Conservation (phyloP, 2,888 invertebrate genomes). For the Oscheius onirici region DNA sequence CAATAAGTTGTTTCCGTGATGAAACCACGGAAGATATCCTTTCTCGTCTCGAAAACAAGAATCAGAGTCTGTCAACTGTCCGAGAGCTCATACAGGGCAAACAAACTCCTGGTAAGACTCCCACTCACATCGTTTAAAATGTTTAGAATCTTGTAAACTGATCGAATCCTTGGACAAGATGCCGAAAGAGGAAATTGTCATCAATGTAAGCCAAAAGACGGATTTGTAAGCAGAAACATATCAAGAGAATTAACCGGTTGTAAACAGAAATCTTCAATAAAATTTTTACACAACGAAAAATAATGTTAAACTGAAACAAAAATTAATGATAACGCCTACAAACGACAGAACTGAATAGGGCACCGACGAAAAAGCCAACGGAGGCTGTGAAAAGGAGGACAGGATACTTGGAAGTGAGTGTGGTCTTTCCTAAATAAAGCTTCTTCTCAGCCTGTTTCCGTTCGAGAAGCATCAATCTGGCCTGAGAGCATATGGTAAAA, state of each 20-base stretch:
- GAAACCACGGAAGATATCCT: neutral
- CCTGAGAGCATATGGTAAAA: neutral
- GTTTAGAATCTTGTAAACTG: neutral
- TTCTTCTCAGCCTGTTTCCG: neutral
- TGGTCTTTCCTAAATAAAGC: neutral
- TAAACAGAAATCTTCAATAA: neutral
- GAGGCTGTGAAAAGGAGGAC: neutral
- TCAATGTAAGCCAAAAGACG: conserved; percentile 20
- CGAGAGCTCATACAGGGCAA: neutral
- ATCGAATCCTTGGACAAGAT: conserved; percentile 11
- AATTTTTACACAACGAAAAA: neutral
- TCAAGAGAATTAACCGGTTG: neutral
- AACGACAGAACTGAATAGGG: neutral
- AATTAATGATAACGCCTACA: neutral
- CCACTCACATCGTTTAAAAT: neutral
- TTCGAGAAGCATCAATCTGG: conserved; percentile 12
- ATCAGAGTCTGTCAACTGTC: neutral
- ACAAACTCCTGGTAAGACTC: neutral
- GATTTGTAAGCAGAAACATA: neutral
- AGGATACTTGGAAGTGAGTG: neutral
- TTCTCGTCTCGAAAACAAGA: neutral
- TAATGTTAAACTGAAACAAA: neutral
- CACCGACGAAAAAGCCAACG: neutral
- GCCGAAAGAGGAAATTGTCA: conserved; percentile 27
- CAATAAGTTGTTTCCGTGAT: neutral